Base-by-base conservation (phyloP, 2,797 vertebrate genomes). In the Neomorphus geoffroyi region DNA sequence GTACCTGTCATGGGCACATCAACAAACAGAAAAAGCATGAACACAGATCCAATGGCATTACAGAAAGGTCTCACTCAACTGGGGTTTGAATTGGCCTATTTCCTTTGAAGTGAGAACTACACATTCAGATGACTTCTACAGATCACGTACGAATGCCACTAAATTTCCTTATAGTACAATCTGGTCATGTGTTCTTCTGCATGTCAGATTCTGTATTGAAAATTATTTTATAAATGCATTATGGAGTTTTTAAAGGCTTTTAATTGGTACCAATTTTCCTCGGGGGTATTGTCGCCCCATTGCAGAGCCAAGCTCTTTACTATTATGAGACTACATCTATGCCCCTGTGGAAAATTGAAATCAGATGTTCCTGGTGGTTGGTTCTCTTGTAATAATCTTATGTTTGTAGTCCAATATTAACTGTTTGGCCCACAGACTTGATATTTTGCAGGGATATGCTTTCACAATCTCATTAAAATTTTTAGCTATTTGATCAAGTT, bases 241-340 rank as follows among this genome's bases (percentile, higher is more conserved):
- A 92, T 43, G 64, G 56, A 82, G 39, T 62, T 90, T 87, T 92
- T 77, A 86, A 85, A 69, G 39, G 67, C 51, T 85, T 88, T 94
- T 92, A 84, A 91, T 75, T 70, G 39, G 26, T 62, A 70, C 43
- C n/a, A 65, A 43, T 93, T 87, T 92, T 87, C 61, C 74, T 85
- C 84, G 54, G 32, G 57, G 58, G 33, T 72, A 62, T 43, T 78
- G 84, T 57, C 58, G 45, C 37, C 50, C 46, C 79, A 33, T 41
- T 84, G 45, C 11, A 75, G 46, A 91, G 27, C 22, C 39, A 91
- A 78, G 32, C 22, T 56, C 66, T 86, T 86, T 69, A 90, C 70
- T 88, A 32, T 56, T 85, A 79, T 18, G 54, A 72, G 50, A 35
- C 78, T 79, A 51, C 26, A 30, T 45, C 22, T 80, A 48, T 54